Percentiles rank a stretch among this genome's conserved stretches.
Conservation (phyloP, 2,888 invertebrate species). For the Morpho achilles region DNA sequence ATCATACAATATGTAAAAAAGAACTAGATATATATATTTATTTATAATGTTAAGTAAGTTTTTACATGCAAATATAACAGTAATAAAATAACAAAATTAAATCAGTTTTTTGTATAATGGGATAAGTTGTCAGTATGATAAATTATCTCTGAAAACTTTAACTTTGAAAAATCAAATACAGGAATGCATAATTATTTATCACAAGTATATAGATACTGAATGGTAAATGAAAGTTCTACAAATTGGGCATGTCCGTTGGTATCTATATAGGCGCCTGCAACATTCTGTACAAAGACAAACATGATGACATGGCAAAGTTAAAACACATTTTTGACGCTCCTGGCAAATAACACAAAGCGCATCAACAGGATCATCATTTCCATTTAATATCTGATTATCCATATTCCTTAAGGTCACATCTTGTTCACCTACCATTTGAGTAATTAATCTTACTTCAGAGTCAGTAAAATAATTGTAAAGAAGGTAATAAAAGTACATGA, state of each 20-base stretch:
- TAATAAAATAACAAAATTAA: not conserved
- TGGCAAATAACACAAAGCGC: conserved; percentile 76
- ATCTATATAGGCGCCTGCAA: conserved; percentile 64
- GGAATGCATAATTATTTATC: conserved; percentile 28
- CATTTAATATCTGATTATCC: conserved; percentile 34
- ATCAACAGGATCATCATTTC: conserved; percentile 49
- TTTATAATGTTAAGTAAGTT: no score
- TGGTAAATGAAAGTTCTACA: conserved; percentile 77
- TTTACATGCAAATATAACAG: not conserved
- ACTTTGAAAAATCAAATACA: not conserved
- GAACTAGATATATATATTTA: no score
- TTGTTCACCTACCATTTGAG: conserved; percentile 50
- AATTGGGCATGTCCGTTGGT: conserved; percentile 74
- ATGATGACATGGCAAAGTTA: conserved; percentile 77
- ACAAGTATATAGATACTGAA: conserved; percentile 77
- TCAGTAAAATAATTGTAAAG: conserved; percentile 62
- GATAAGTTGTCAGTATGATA: no score
- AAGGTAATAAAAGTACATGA: conserved; percentile 56
- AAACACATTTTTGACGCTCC: conserved; percentile 75
- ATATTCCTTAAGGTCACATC: conserved; percentile 40
- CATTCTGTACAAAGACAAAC: conserved; percentile 77
- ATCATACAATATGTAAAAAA: no score
- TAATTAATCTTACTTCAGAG: conserved; percentile 58
- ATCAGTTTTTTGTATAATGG: not conserved
- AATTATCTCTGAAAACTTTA: no score